phyloP scores from a whole-genome alignment of 1,140 invertebrate species.

The Ceratosolen solmsi region DNA sequence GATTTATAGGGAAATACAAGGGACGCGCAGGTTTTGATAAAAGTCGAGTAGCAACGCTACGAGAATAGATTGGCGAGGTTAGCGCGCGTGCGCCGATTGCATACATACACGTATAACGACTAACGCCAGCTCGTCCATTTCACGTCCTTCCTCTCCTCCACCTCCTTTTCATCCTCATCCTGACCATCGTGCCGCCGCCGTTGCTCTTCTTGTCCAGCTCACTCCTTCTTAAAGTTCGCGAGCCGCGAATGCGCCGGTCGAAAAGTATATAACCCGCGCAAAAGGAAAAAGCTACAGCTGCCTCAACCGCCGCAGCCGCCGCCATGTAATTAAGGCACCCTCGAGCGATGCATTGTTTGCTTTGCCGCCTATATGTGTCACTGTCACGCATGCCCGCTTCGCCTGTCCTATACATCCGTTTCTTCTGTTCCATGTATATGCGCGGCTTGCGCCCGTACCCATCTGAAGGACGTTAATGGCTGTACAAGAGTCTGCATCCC shows the following conservation, averaged over 20 bases:
- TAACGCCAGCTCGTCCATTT: slow-evolving; percentile 46
- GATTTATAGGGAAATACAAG: neutral
- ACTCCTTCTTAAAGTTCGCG: slow-evolving; percentile 20
- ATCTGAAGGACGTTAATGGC: slow-evolving; percentile 52
- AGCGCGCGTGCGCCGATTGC: neutral
- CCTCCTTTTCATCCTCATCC: too few relatives aligned
- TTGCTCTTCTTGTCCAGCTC: neutral
- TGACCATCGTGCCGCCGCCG: too few relatives aligned
- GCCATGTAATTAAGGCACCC: slow-evolving; percentile 67
- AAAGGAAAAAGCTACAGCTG: slow-evolving; percentile 57
- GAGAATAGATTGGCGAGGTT: neutral
- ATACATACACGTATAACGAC: slow-evolving; percentile 39
- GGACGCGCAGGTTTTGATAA: neutral
- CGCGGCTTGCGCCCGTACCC: neutral
- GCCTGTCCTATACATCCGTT: slow-evolving; percentile 62
- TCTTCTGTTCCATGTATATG: slow-evolving; percentile 51
- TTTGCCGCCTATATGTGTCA: slow-evolving; percentile 68
- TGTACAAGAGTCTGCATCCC: slow-evolving; percentile 41
- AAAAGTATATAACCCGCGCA: slow-evolving; percentile 54
- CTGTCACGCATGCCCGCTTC: slow-evolving; percentile 62
- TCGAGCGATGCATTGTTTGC: slow-evolving; percentile 65
- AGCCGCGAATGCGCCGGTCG: slow-evolving; percentile 45
- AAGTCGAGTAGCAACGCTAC: neutral
- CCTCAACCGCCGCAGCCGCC: too few relatives aligned
- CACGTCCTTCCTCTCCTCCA: neutral